Evolutionary conservation across 37 sponge, comb jelly and placozoan species (phyloP).

Genomic region (Spongia lamella): DNA sequence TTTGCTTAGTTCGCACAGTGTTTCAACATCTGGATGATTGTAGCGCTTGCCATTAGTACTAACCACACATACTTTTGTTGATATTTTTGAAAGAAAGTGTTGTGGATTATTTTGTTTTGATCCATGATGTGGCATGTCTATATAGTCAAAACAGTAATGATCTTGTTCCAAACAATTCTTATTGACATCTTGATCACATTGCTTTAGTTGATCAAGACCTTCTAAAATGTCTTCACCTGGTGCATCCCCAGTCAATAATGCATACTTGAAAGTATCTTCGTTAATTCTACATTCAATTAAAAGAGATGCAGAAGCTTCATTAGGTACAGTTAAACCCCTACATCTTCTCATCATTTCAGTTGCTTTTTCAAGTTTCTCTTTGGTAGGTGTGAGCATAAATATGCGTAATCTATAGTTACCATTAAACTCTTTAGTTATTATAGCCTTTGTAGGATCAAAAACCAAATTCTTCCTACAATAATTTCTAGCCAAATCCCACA

Average conservation of each 20-base stretch:
- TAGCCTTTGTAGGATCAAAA: not conserved
- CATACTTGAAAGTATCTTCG: not conserved
- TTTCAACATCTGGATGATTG: not conserved
- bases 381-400: no score
- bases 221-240: not conserved
- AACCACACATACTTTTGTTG: not conserved
- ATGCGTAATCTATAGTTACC: no score
- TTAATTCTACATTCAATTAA: conserved; percentile 1
- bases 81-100: not conserved
- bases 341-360: not conserved
- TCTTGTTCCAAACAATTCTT: no score
- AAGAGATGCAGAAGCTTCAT: not conserved
- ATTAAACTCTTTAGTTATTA: no score
- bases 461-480: no score
- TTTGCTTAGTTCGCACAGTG: not conserved
- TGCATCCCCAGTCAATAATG: conserved; percentile 19
- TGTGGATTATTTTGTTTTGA: not conserved
- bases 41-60: not conserved
- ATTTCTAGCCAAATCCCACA: no score
- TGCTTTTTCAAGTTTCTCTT: no score
- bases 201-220: not conserved
- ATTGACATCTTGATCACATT: not conserved
- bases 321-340: not conserved
- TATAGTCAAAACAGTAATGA: not conserved
- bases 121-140: conserved; percentile 21